phyloP scores from a whole-genome alignment of 2,113 vertebrate species.

The Aspidoscelis tigris region DNA sequence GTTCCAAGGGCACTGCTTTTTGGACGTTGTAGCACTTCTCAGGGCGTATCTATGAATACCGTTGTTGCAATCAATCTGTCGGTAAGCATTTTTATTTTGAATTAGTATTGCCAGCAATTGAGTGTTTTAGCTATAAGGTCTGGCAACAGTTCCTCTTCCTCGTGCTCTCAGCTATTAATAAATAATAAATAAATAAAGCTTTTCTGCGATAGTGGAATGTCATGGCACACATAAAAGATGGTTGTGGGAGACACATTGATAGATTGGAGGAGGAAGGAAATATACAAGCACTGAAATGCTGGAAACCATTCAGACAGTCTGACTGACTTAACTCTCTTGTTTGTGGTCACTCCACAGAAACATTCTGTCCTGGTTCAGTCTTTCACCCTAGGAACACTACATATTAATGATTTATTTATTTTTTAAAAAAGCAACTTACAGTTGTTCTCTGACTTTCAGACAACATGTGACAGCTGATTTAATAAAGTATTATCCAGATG shows the following conservation, averaged over 20 bases:
- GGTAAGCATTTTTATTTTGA: conserved; percentile 41
- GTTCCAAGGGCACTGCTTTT: conserved; percentile 50
- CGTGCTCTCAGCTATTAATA: conserved; percentile 11
- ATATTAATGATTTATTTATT: conserved; percentile 22
- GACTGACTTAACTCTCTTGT: conserved; percentile 41
- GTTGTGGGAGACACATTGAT: conserved; percentile 32
- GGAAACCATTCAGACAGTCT: conserved; percentile 38
- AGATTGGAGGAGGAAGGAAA: conserved; percentile 39
- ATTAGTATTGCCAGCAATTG: conserved; percentile 41
- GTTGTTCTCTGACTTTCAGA: conserved; percentile 1
- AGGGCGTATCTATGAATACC: conserved; percentile 42
- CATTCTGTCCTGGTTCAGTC: conserved; percentile 24
- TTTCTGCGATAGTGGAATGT: conserved; percentile 34
- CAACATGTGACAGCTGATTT: not conserved
- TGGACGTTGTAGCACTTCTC: conserved; percentile 35
- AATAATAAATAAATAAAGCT: conserved; percentile 40
- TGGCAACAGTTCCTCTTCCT: conserved; percentile 19
- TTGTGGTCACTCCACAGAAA: conserved; percentile 30
- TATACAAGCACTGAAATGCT: conserved; percentile 11
- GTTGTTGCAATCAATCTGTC: conserved; percentile 41
- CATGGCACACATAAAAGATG: conserved; percentile 29
- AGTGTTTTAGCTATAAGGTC: conserved; percentile 34
- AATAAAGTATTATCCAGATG: not conserved
- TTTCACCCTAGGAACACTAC: conserved; percentile 34
- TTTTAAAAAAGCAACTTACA: conserved; percentile 2